Percentiles rank a stretch among this genome's conserved stretches.
These are phyloP conservation scores for Doryteuthis pealeii DNA, from an alignment of 1,140 invertebrate species.

Conservation along the genomic window DNA sequence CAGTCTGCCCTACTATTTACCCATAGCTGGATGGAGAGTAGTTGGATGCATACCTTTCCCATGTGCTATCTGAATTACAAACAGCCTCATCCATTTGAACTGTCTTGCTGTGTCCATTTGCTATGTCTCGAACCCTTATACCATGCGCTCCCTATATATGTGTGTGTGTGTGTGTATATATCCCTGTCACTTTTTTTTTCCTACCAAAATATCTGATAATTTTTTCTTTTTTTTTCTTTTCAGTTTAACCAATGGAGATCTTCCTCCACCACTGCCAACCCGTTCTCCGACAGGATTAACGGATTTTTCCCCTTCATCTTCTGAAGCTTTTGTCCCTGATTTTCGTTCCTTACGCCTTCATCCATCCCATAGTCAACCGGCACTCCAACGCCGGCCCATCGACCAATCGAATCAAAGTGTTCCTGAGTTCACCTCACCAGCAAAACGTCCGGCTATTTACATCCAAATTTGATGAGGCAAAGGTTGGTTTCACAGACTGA, in stretches of 20 bases:
- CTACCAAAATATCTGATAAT: too few relatives aligned
- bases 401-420: constrained; percentile 19
- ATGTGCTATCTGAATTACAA: too few relatives aligned
- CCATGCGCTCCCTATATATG: too few relatives aligned
- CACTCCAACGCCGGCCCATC: constrained; percentile 18
- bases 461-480: constrained; percentile 33
- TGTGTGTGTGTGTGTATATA: too few relatives aligned
- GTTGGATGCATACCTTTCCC: too few relatives aligned
- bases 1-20: too few relatives aligned
- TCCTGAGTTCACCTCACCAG: constrained; percentile 21
- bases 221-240: neutral
- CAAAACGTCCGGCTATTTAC: constrained; percentile 31
- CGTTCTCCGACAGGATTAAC: neutral
- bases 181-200: neutral
- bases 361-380: constrained; percentile 27
- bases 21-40: too few relatives aligned
- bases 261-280: constrained; percentile 22
- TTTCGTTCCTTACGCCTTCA: neutral
- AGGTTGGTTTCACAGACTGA: neutral
- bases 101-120: too few relatives aligned
- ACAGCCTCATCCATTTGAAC: too few relatives aligned
- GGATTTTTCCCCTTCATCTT: neutral
- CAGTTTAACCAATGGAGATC: neutral
- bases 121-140: too few relatives aligned
- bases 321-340: constrained; percentile 2